Percentiles rank a stretch among this genome's conserved stretches.
Evolutionary conservation across 92 coral and sea anemone genomes (phyloP).

Genomic region (Zoanthus solanderi): DNA sequence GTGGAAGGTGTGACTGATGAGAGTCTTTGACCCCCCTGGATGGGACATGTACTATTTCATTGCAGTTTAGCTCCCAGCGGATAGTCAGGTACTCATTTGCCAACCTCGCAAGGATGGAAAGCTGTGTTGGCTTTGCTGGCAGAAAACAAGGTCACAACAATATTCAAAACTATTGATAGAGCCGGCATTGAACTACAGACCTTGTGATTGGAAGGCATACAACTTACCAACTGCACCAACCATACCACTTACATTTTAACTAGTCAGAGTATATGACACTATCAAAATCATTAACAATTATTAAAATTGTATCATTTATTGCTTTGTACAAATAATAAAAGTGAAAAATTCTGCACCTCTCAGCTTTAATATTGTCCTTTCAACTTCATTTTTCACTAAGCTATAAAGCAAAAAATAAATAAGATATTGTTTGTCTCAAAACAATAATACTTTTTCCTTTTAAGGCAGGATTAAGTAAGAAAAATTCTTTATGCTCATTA

Average conservation of each 20-base stretch:
- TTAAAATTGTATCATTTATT: neutral
- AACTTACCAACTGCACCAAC: neutral
- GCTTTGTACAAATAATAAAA: neutral
- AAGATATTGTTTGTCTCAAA: neutral
- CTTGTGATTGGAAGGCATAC: neutral
- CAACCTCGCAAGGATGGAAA: too few relatives aligned
- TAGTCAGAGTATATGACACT: too few relatives aligned
- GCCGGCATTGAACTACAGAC: neutral
- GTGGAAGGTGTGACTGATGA: too few relatives aligned
- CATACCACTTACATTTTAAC: neutral
- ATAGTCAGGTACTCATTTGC: too few relatives aligned
- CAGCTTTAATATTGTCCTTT: slow-evolving; percentile 11
- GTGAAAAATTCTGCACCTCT: neutral
- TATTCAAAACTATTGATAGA: neutral
- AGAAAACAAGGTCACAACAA: neutral
- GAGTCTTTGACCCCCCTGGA: too few relatives aligned
- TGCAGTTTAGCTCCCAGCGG: too few relatives aligned
- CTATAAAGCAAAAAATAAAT: neutral
- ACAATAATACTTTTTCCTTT: too few relatives aligned
- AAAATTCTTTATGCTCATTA: neutral
- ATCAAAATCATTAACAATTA: too few relatives aligned
- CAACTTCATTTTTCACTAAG: neutral
- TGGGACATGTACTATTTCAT: too few relatives aligned
- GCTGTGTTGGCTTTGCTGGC: neutral
- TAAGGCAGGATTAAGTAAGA: neutral